phyloP scores from a whole-genome alignment of 2,888 invertebrate species.

The Agonopterix subpropinquella region DNA sequence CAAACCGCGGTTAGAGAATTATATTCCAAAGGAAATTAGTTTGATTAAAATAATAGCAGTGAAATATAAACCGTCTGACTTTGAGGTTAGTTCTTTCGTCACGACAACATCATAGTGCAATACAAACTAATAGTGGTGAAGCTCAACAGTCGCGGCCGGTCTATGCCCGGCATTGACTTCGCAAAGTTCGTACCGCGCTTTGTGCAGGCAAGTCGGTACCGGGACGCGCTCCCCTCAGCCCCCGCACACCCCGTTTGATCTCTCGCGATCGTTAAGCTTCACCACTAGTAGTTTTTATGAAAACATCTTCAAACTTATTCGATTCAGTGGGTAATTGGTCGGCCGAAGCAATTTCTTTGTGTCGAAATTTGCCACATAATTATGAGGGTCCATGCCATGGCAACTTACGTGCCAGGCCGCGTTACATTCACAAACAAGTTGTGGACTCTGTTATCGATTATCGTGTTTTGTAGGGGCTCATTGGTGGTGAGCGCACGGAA shows the following conservation, averaged over 20 bases:
- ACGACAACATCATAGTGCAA: no score
- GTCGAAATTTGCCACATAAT: slow-evolving; percentile 16
- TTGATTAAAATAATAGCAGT: slow-evolving; percentile 45
- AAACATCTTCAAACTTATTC: slow-evolving; percentile 48
- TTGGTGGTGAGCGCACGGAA: no score
- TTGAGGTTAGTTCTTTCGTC: slow-evolving; percentile 21
- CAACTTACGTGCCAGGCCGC: no score
- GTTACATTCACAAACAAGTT: no score
- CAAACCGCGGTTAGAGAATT: neutral
- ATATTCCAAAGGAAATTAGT: slow-evolving; percentile 10
- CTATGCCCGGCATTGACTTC: no score
- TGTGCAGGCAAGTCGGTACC: no score
- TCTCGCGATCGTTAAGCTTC: neutral
- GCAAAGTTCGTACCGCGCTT: no score
- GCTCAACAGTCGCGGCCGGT: no score
- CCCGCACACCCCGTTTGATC: slow-evolving; percentile 7
- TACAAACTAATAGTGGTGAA: no score
- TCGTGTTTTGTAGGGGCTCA: no score
- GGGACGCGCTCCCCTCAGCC: no score
- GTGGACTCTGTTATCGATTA: no score
- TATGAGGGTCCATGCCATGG: neutral
- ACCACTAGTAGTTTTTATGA: slow-evolving; percentile 10
- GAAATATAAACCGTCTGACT: slow-evolving; percentile 25
- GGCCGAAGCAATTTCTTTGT: slow-evolving; percentile 15
- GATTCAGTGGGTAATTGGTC: slow-evolving; percentile 38